phyloP scores from a whole-genome alignment of 64 coral and sea anemone species.

The Montipora foliosa region DNA sequence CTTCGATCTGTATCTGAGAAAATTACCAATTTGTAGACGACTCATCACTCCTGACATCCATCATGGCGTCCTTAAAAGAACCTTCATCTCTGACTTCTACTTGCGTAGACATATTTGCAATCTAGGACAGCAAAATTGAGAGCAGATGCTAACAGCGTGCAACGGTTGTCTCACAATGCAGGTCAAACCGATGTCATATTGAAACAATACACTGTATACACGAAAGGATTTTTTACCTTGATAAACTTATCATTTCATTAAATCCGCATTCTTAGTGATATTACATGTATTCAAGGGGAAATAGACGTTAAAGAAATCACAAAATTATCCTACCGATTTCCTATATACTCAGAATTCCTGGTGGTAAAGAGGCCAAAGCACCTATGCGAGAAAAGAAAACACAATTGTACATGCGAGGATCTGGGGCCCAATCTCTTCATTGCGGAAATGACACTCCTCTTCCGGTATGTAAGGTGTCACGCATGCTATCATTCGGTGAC shows the following conservation, averaged over 20 bases:
- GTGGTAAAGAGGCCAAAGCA: not conserved
- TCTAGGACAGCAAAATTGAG: not conserved
- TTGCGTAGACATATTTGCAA: constrained; percentile 12
- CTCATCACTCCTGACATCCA: constrained; percentile 16
- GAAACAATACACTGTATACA: not conserved
- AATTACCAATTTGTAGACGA: constrained; percentile 34
- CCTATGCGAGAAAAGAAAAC: not conserved
- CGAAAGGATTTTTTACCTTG: not conserved
- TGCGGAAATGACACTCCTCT: constrained; percentile 22
- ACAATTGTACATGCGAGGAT: not conserved
- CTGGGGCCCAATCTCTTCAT: not conserved
- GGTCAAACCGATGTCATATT: not conserved
- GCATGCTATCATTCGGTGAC: not conserved
- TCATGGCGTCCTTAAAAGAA: not conserved
- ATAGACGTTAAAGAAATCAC: not conserved
- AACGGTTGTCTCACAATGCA: too few relatives aligned
- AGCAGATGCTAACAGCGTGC: not conserved
- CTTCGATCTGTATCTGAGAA: not conserved
- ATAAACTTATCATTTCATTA: not conserved
- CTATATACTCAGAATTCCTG: not conserved
- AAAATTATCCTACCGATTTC: not conserved
- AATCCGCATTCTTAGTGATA: not conserved
- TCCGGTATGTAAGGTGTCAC: not conserved
- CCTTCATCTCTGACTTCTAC: constrained; percentile 16
- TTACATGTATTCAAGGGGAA: not conserved